Percentiles rank a stretch among this genome's conserved stretches.
phyloP scores from a whole-genome alignment of 2,797 vertebrate genomes.

The Ceryle rudis region DNA sequence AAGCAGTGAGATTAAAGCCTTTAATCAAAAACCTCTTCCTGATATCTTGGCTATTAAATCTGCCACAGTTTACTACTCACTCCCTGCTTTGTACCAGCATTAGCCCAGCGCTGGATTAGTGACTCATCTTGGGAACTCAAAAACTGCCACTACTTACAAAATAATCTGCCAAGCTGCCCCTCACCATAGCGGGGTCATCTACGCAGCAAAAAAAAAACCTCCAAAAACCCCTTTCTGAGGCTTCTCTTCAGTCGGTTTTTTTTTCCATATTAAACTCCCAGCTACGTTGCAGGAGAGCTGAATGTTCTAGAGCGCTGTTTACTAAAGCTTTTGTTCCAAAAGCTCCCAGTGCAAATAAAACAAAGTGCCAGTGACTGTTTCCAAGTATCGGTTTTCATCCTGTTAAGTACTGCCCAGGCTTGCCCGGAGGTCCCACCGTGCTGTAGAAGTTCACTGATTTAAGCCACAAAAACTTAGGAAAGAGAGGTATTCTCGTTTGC shows the following conservation, averaged over 20 bases:
- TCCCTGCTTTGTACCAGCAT: background rate
- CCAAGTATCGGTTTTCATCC: background rate
- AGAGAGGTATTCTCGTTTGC: background rate
- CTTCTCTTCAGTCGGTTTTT: background rate
- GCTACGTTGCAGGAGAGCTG: accelerated
- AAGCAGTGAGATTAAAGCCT: background rate
- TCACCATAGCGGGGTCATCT: background rate
- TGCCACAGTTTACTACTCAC: background rate
- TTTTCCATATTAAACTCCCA: background rate
- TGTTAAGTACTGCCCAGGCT: background rate
- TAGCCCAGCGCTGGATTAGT: background rate
- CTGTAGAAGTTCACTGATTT: background rate
- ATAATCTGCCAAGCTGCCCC: background rate
- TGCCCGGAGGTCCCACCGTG: accelerated
- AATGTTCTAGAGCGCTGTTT: background rate
- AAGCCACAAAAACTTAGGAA: accelerated
- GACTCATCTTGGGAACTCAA: background rate
- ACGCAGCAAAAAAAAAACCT: background rate
- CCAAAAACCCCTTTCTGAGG: background rate
- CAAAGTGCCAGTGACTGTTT: background rate
- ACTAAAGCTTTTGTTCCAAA: background rate
- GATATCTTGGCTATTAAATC: background rate
- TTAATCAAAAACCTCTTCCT: background rate
- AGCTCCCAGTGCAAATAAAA: background rate
- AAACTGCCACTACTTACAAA: background rate